A percentile compares a stretch with the other conserved stretches of the same genome.
phyloP scores from a whole-genome alignment of 2,888 invertebrate genomes.

The Microplitis manilae region DNA sequence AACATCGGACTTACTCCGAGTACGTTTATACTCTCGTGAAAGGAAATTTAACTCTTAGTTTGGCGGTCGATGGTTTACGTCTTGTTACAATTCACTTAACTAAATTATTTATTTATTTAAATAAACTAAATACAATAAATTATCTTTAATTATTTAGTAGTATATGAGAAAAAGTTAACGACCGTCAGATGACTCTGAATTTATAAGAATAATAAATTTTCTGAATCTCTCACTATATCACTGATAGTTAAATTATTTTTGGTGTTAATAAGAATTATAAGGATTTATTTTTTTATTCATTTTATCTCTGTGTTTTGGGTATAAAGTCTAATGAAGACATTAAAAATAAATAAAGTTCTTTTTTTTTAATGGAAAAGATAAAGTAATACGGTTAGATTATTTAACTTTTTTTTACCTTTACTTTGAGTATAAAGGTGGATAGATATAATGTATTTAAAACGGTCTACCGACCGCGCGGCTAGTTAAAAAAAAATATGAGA shows the following conservation, averaged over 20 bases:
- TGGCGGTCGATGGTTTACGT: slow-evolving; percentile 48
- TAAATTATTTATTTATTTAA: no score
- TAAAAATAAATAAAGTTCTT: slow-evolving; percentile 11
- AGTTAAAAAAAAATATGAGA: slow-evolving; percentile 7
- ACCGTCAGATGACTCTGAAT: background rate
- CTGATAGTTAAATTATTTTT: slow-evolving; percentile 9
- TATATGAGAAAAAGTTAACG: background rate
- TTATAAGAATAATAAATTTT: background rate
- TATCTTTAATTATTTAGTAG: no score
- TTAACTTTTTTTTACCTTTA: slow-evolving; percentile 7
- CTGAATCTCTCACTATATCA: background rate
- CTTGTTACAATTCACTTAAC: slow-evolving; percentile 4
- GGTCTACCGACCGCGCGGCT: slow-evolving; percentile 17
- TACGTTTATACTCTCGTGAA: slow-evolving; percentile 57
- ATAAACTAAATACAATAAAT: no score
- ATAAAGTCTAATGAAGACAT: slow-evolving; percentile 12
- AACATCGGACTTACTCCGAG: slow-evolving; percentile 34
- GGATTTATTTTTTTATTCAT: background rate
- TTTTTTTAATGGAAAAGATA: background rate
- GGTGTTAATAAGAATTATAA: slow-evolving; percentile 21
- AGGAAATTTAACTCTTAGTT: slow-evolving; percentile 68
- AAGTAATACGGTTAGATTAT: background rate
- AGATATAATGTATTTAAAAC: slow-evolving; percentile 20
- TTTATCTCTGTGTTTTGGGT: slow-evolving; percentile 12
- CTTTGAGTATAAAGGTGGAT: background rate